phyloP scores from a whole-genome alignment of 2,797 vertebrate genomes.

The Silurus lanzhouensis region DNA sequence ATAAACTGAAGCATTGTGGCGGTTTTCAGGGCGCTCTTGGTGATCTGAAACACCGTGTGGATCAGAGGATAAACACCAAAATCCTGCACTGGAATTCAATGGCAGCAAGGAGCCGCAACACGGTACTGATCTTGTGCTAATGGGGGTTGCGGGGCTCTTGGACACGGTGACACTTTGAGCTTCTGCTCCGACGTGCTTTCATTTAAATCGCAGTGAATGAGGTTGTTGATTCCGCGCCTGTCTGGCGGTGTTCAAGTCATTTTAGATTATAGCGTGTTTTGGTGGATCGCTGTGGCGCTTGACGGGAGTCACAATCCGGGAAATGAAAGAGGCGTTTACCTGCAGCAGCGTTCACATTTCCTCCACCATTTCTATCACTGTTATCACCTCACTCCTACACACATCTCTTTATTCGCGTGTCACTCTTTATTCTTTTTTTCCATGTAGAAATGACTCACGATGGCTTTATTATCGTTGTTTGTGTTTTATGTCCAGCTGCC shows the following conservation, averaged over 20 bases:
- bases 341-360: background rate
- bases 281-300: background rate
- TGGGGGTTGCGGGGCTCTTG: background rate
- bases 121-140: slow-evolving; percentile 31
- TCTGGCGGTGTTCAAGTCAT: background rate
- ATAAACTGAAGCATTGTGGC: background rate
- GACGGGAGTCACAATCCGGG: background rate
- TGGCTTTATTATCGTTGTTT: background rate
- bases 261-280: background rate
- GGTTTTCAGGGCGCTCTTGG: background rate
- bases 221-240: background rate
- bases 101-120: slow-evolving; percentile 43
- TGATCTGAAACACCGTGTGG: background rate
- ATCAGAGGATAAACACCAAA: background rate
- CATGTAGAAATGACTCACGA: too few species aligned
- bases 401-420: background rate
- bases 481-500: background rate
- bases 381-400: background rate
- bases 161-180: background rate
- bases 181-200: too few species aligned
- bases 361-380: too few species aligned
- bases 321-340: background rate
- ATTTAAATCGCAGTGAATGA: background rate
- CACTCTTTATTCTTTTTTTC: background rate
- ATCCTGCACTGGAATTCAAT: slow-evolving; percentile 42